phyloP scores from a whole-genome alignment of 1,140 invertebrate genomes.

The Drosophila obscura region DNA sequence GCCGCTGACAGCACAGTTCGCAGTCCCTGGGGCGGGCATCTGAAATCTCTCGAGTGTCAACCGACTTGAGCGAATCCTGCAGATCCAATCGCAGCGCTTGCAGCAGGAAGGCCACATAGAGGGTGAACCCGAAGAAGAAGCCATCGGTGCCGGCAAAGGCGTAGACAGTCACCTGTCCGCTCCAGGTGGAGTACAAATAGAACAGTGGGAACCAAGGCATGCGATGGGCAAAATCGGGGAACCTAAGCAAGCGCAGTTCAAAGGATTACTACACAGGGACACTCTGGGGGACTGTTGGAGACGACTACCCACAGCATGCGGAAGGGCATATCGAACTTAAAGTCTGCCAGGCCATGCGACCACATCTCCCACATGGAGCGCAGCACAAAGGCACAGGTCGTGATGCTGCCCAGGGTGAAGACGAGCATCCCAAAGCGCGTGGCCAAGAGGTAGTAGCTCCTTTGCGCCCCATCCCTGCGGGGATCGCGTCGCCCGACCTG shows the following conservation, averaged over 20 bases:
- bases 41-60: not conserved
- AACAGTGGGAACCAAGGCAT: slow-evolving; percentile 56
- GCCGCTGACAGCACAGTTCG: slow-evolving; percentile 36
- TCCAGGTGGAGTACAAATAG: slow-evolving; percentile 63
- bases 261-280: not conserved
- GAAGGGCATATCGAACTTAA: slow-evolving; percentile 68
- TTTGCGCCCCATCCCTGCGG: not conserved
- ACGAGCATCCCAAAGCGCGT: slow-evolving; percentile 57
- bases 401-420: slow-evolving; percentile 55
- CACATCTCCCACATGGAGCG: slow-evolving; percentile 67
- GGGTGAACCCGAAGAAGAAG: slow-evolving; percentile 66
- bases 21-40: slow-evolving; percentile 28
- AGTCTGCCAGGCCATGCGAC: slow-evolving; percentile 15
- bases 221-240: slow-evolving; percentile 48
- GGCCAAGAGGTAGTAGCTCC: slow-evolving; percentile 38
- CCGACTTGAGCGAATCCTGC: slow-evolving; percentile 7
- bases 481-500: slow-evolving; percentile 4
- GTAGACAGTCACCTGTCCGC: slow-evolving; percentile 64
- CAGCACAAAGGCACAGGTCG: slow-evolving; percentile 53
- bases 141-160: slow-evolving; percentile 64
- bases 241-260: slow-evolving; percentile 16
- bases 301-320: slow-evolving; percentile 48
- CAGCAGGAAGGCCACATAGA: slow-evolving; percentile 54
- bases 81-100: slow-evolving; percentile 43
- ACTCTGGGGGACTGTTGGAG: no score